These are phyloP conservation scores for Ladona fulva DNA, from an alignment of 1,140 invertebrate genomes.

Conservation along the genomic window DNA sequence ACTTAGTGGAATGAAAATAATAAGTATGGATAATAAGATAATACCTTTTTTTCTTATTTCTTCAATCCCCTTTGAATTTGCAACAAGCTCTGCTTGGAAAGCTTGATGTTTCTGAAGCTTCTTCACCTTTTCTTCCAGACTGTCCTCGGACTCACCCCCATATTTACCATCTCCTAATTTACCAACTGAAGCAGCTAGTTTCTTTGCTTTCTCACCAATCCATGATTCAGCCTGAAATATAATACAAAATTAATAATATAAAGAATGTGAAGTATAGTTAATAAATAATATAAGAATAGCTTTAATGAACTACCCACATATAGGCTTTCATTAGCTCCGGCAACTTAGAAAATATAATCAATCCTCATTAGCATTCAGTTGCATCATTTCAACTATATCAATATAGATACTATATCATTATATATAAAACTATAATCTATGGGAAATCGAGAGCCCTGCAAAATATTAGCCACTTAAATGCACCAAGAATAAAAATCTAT, in stretches of 20 bases:
- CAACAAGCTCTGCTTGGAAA: slow-evolving; percentile 88
- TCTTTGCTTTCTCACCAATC: slow-evolving; percentile 90
- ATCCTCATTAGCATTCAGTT: too few species aligned
- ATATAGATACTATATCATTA: too few species aligned
- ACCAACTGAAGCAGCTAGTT: slow-evolving; percentile 62
- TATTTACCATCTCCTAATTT: slow-evolving; percentile 44
- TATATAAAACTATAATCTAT: too few species aligned
- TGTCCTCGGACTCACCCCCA: background rate
- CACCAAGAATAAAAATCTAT: too few species aligned
- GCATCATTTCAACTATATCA: too few species aligned
- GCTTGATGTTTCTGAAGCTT: slow-evolving; percentile 97
- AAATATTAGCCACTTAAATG: too few species aligned
- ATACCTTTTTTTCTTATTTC: slow-evolving; percentile 59
- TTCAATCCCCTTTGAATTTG: slow-evolving; percentile 77
- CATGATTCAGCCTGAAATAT: slow-evolving; percentile 62
- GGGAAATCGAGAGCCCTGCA: too few species aligned
- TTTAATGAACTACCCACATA: too few species aligned
- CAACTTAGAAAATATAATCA: too few species aligned
- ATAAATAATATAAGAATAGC: too few species aligned
- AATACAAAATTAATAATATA: slow-evolving; percentile 14
- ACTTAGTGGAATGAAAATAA: background rate
- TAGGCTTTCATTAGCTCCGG: too few species aligned
- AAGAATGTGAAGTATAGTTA: background rate
- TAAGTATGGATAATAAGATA: slow-evolving; percentile 12
- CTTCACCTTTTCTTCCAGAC: slow-evolving; percentile 82